A percentile compares a stretch with the other conserved stretches of the same genome.
Evolutionary conservation across 2,797 vertebrate species (phyloP).

Genomic region (Sebastes diaconus): DNA sequence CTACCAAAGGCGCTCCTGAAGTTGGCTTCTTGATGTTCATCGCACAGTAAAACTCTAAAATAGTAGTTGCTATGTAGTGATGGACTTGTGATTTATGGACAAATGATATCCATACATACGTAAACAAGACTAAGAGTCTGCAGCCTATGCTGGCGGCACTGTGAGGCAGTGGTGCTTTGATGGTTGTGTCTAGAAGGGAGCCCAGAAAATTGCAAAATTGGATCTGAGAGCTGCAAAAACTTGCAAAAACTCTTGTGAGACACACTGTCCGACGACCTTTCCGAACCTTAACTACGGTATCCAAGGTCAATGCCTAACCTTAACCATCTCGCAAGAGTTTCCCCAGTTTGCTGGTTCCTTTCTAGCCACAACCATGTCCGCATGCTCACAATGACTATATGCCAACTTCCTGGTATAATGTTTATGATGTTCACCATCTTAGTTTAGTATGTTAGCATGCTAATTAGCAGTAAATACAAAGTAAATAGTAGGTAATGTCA

Average conservation of each 20-base stretch:
- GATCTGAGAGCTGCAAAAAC: too few relatives aligned
- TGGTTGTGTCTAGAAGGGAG: too few relatives aligned
- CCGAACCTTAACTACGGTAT: too few relatives aligned
- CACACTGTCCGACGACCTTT: fast-evolving
- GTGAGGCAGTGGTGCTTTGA: too few relatives aligned
- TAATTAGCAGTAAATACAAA: not conserved
- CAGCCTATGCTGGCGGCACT: not conserved
- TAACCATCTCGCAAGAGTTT: too few relatives aligned
- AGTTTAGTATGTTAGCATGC: not conserved
- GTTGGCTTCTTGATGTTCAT: not conserved
- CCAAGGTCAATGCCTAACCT: too few relatives aligned
- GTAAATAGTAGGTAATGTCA: not conserved
- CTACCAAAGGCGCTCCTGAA: not conserved
- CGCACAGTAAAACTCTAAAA: not conserved
- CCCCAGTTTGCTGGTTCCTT: too few relatives aligned
- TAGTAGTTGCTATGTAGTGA: not conserved
- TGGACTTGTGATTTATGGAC: not conserved
- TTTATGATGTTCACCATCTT: not conserved
- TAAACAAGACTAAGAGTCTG: not conserved
- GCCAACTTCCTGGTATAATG: not conserved
- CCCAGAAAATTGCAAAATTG: fast-evolving
- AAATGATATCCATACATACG: not conserved
- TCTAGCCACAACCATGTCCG: not conserved
- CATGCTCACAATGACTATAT: not conserved
- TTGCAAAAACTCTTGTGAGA: too few relatives aligned